Conservation (phyloP, 2,888 invertebrate genomes). For the Anthoptus insignis region DNA sequence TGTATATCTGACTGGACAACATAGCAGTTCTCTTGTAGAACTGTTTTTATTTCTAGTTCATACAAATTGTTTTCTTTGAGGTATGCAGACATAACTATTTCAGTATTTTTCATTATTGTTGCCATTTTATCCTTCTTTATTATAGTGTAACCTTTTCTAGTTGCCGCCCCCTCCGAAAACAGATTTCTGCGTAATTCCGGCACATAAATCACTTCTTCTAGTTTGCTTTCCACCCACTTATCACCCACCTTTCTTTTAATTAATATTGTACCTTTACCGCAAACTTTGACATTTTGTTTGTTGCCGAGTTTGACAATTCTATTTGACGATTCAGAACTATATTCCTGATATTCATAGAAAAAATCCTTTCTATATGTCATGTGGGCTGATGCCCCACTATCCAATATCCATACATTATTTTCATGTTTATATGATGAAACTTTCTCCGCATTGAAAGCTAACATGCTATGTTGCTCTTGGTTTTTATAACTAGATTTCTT, state of each 20-base stretch:
- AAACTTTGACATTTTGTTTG: neutral
- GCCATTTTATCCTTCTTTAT: constrained; percentile 5
- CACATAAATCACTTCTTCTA: constrained; percentile 25
- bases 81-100: neutral
- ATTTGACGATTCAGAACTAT: neutral
- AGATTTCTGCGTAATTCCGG: constrained; percentile 41
- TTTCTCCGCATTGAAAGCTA: no score
- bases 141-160: neutral
- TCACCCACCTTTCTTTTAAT: neutral
- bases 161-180: neutral
- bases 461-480: neutral
- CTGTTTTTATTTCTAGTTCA: constrained; percentile 15
- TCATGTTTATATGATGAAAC: neutral
- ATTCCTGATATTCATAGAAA: neutral
- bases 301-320: neutral
- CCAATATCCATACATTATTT: neutral
- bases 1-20: no score
- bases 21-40: constrained; percentile 37
- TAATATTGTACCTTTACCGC: no score
- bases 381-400: no score
- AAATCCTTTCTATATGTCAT: neutral
- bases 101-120: neutral
- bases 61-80: neutral
- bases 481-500: neutral
- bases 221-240: neutral